Conservation (phyloP, 1,140 invertebrate genomes). For the Caenorhabditis inopinata region DNA sequence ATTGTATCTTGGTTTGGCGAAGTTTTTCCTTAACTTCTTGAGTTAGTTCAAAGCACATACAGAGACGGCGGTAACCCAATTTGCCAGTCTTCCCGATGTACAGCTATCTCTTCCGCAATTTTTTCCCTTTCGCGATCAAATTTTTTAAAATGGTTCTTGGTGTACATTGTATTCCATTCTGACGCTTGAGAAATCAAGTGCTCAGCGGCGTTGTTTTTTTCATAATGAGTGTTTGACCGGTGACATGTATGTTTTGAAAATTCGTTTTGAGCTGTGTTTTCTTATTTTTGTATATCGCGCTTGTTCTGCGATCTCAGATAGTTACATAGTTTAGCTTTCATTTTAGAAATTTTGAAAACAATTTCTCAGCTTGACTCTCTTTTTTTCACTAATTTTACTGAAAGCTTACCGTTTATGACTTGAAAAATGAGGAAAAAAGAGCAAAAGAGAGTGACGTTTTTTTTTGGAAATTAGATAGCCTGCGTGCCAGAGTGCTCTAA, state of each 20-base stretch:
- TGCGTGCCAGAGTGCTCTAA: background rate
- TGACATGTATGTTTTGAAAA: too few relatives aligned
- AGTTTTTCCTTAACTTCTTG: too few relatives aligned
- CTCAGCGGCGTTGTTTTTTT: too few relatives aligned
- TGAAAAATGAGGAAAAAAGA: slow-evolving; percentile 14
- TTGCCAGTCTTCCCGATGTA: background rate
- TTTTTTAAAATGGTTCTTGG: background rate
- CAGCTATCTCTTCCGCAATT: background rate
- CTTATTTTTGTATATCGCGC: background rate
- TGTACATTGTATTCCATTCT: too few relatives aligned
- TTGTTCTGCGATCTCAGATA: too few relatives aligned
- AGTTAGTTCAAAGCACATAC: background rate
- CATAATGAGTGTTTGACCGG: too few relatives aligned
- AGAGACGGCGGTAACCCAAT: slow-evolving; percentile 7
- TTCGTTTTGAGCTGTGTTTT: background rate
- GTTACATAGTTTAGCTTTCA: too few relatives aligned
- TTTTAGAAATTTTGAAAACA: too few relatives aligned
- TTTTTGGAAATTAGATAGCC: slow-evolving; percentile 24
- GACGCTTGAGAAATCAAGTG: too few relatives aligned
- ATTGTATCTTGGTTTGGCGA: too few relatives aligned
- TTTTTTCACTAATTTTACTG: too few relatives aligned
- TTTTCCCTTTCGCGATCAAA: background rate
- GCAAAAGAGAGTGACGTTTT: background rate
- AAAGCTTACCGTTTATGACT: background rate
- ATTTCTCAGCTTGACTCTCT: too few relatives aligned